Evolutionary conservation across 2,888 invertebrate genomes (phyloP).

Genomic region (Leptinotarsa haldemani): DNA sequence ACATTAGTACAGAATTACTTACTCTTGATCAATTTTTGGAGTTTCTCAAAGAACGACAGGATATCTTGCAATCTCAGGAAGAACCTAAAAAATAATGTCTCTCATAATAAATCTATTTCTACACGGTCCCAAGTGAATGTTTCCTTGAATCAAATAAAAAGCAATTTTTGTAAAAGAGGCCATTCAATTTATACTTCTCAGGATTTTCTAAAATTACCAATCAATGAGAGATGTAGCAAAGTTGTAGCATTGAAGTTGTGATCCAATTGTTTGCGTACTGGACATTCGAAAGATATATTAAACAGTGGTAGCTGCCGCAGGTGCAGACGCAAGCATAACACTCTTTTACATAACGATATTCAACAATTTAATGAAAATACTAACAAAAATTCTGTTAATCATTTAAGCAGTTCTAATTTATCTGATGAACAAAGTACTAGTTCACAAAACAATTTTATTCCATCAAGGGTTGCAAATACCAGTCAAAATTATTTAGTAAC

Average conservation of each 20-base stretch:
- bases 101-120: background rate
- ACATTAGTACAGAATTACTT: constrained; percentile 23
- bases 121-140: background rate
- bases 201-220: constrained; percentile 24
- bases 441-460: background rate
- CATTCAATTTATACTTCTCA: constrained; percentile 26
- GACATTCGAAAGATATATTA: constrained; percentile 24
- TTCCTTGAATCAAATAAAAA: background rate
- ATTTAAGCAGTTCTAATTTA: background rate
- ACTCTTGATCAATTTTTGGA: constrained; percentile 32
- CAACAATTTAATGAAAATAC: background rate
- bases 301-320: constrained; percentile 4
- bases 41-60: constrained; percentile 27
- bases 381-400: background rate
- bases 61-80: constrained; percentile 28
- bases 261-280: constrained; percentile 26
- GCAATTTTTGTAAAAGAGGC: constrained; percentile 24
- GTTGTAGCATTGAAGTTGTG: constrained; percentile 23
- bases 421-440: constrained; percentile 2
- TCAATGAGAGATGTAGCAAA: background rate
- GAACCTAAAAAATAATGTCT: constrained; percentile 7
- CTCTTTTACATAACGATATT: background rate
- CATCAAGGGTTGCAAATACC: background rate
- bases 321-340: background rate
- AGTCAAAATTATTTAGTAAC: background rate